A percentile compares a stretch with the other conserved stretches of the same genome.
phyloP scores from a whole-genome alignment of 2,888 invertebrate species.

The Idaea aversata region DNA sequence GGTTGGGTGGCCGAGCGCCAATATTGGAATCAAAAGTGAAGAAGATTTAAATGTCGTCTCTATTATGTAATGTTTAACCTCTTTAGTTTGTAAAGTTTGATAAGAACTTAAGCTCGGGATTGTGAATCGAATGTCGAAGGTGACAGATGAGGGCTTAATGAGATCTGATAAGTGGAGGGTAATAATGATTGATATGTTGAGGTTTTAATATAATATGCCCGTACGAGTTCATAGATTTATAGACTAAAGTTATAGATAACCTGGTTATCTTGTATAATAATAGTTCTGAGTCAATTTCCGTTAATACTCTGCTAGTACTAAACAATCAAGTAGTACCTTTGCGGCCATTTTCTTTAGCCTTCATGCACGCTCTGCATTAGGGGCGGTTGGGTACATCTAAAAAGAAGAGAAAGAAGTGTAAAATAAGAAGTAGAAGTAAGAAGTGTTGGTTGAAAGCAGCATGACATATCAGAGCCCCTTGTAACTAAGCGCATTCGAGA shows the following conservation, averaged over 20 bases:
- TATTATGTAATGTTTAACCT: neutral
- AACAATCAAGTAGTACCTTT: too few species aligned
- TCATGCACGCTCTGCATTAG: too few species aligned
- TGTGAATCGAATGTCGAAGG: neutral
- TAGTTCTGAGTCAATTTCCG: too few species aligned
- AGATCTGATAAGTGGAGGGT: neutral
- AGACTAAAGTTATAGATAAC: neutral
- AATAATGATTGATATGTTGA: neutral
- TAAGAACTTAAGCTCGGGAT: neutral
- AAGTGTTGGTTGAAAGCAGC: too few species aligned
- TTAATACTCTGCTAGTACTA: too few species aligned
- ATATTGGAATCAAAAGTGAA: neutral
- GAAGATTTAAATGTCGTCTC: neutral
- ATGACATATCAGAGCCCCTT: too few species aligned
- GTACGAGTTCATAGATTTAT: neutral
- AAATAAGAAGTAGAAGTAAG: too few species aligned
- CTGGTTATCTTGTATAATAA: neutral
- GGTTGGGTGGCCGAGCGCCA: too few species aligned
- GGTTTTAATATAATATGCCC: neutral
- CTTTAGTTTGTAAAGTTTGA: neutral
- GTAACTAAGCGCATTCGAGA: too few species aligned
- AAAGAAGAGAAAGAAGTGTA: too few species aligned
- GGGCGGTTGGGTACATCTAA: too few species aligned
- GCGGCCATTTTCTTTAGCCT: too few species aligned
- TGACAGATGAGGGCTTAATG: neutral